Base-by-base conservation (phyloP, 2,113 vertebrate genomes). In the Clinocottus analis region DNA sequence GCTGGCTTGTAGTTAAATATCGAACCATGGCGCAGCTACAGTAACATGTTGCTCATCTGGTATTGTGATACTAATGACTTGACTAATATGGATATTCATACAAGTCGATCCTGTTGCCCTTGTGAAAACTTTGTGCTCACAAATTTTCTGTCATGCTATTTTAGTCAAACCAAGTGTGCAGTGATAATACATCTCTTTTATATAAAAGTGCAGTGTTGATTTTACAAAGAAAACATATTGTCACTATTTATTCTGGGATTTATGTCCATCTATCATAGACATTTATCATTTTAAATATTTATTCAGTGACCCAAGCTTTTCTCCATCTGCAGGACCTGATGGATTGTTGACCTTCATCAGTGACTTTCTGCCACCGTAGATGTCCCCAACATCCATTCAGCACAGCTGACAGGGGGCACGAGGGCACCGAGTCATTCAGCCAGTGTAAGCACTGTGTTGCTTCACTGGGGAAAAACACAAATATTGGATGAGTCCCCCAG, bases 401-500 rank as follows among this genome's bases (percentile, higher is more conserved):
- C 8, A 9, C 69, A 51, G 75, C 75, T 5, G 9, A 78, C 64
- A 77, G 72, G 72, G 75, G 84, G 79, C 76, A 77, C 0, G 10
- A 43, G 78, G 71, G 59, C 77, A 55, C 78, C 71, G 75, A 83
- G 80, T 77, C 71, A 61, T 85, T 81, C 82, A 74, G 82, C 79
- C 53, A 80, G 74, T 75, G 80, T 84, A 67, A 85, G 79, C 80
- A 68, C 68, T 76, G 77, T 63, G 71, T 76, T 75, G 80, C 87
- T 86, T 86, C 83, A 89, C 89, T 85, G 82, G 67, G 72, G 72
- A 77, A 87, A 83, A 68, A 72, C 76, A 91, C 87, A 93, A 91
- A 93, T 93, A 93, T 93, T 93, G 93, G 77, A 92, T 92, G 89
- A 93, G 83, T 89, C 64, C 83, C 81, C 23, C 37, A 51, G 84